Percentiles rank a stretch among this genome's conserved stretches.
These are phyloP conservation scores for Eumeta japonica DNA, from an alignment of 1,140 invertebrate species.

Conservation along the genomic window DNA sequence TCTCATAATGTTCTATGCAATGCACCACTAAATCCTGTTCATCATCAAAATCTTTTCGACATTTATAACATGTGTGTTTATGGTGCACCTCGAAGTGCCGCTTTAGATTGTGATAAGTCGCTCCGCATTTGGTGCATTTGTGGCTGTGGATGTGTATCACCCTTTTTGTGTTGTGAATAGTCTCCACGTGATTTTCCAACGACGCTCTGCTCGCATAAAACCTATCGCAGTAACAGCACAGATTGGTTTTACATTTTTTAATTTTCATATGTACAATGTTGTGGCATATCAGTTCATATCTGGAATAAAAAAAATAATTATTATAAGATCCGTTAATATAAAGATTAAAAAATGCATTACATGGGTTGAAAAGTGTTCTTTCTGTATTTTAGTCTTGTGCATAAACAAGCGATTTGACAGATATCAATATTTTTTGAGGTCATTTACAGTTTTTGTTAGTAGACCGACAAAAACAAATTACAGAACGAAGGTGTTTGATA, in stretches of 20 bases:
- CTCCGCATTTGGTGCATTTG: constrained; percentile 1
- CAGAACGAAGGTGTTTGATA: too few relatives aligned
- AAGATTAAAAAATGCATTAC: too few relatives aligned
- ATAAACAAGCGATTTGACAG: too few relatives aligned
- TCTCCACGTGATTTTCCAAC: too few relatives aligned
- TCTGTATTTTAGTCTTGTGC: too few relatives aligned
- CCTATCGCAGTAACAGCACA: constrained; percentile 3
- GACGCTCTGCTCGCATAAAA: not conserved
- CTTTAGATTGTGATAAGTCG: not conserved
- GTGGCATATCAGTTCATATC: constrained; percentile 8
- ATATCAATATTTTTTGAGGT: too few relatives aligned
- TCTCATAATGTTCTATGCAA: not conserved
- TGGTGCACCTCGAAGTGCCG: constrained; percentile 5
- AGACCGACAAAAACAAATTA: too few relatives aligned
- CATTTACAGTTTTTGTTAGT: too few relatives aligned
- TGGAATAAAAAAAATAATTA: constrained; percentile 10
- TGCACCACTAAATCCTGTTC: constrained; percentile 2
- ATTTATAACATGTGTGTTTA: not conserved
- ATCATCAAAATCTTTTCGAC: not conserved
- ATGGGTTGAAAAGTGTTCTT: too few relatives aligned
- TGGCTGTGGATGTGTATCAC: not conserved
- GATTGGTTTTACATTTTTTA: not conserved
- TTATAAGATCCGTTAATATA: too few relatives aligned
- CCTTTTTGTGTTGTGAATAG: too few relatives aligned
- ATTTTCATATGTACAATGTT: constrained; percentile 2